Percentiles rank a stretch among this genome's conserved stretches.
phyloP scores from a whole-genome alignment of 1,140 invertebrate genomes.

The Micrasema longulum region DNA sequence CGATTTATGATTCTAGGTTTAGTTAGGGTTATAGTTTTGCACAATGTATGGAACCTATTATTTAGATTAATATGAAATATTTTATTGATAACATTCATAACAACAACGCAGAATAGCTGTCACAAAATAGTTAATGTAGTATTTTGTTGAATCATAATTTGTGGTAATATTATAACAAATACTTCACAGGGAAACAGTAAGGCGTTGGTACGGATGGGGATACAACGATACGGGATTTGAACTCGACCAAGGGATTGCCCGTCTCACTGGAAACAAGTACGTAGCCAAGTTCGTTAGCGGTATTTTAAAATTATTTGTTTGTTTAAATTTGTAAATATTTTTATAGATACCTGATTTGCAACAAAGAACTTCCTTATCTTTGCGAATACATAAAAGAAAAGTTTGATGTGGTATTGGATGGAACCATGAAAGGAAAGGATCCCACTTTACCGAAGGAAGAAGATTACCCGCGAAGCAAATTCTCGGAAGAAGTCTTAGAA shows the following conservation, averaged over 20 bases:
- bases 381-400: constrained; percentile 19
- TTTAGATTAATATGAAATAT: too few relatives aligned
- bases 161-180: too few relatives aligned
- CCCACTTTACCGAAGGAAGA: constrained; percentile 35
- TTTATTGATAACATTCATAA: too few relatives aligned
- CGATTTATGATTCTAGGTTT: too few relatives aligned
- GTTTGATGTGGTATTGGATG: constrained; percentile 50
- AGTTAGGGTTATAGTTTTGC: too few relatives aligned
- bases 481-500: constrained; percentile 65
- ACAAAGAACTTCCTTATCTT: constrained; percentile 21
- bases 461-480: constrained; percentile 57
- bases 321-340: background rate
- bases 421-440: background rate
- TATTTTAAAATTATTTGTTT: background rate
- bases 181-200: too few relatives aligned
- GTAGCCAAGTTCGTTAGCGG: background rate
- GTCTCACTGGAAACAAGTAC: constrained; percentile 59
- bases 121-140: too few relatives aligned
- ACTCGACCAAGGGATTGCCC: constrained; percentile 52
- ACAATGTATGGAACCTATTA: too few relatives aligned
- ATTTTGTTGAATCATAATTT: too few relatives aligned
- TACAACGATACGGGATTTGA: constrained; percentile 82
- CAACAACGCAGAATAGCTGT: too few relatives aligned
- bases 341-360: constrained; percentile 33
- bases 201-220: constrained; percentile 99